A percentile compares a stretch with the other conserved stretches of the same genome.
These are phyloP conservation scores for Tamandua tetradactyla DNA, from an alignment of 2,797 vertebrate genomes.

Conservation along the genomic window DNA sequence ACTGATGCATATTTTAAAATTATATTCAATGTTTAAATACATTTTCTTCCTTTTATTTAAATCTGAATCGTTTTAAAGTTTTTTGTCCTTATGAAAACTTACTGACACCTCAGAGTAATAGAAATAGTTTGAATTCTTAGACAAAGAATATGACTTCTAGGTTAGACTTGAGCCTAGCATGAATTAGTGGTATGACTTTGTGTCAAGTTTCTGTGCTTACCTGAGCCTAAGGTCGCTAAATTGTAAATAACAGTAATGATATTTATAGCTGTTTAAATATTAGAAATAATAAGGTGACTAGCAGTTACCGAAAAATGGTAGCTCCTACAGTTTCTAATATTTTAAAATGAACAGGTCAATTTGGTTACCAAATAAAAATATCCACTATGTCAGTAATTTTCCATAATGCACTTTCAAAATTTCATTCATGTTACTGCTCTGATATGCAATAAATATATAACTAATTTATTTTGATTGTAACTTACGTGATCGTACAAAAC, in stretches of 20 bases:
- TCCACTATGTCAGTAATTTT: neutral
- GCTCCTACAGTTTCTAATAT: neutral
- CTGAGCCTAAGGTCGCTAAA: neutral
- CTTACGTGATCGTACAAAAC: neutral
- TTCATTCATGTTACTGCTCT: neutral
- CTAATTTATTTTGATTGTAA: constrained; percentile 40
- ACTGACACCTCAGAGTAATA: neutral
- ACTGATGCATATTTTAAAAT: neutral
- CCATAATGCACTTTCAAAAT: neutral
- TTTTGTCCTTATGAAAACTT: neutral
- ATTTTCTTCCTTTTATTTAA: neutral
- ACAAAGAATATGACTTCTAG: neutral
- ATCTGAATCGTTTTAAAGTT: neutral
- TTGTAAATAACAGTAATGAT: neutral
- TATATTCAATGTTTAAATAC: neutral
- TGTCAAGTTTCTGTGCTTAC: neutral
- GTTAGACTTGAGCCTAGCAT: neutral
- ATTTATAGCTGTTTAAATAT: constrained; percentile 22
- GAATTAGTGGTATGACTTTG: neutral
- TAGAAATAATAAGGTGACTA: neutral
- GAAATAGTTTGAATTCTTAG: neutral
- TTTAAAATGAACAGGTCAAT: neutral
- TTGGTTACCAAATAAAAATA: constrained; percentile 3
- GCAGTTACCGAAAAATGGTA: neutral
- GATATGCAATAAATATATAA: neutral